Base-by-base conservation (phyloP, 92 coral and sea anemone species). In the Hydrozoanthus gracilis region DNA sequence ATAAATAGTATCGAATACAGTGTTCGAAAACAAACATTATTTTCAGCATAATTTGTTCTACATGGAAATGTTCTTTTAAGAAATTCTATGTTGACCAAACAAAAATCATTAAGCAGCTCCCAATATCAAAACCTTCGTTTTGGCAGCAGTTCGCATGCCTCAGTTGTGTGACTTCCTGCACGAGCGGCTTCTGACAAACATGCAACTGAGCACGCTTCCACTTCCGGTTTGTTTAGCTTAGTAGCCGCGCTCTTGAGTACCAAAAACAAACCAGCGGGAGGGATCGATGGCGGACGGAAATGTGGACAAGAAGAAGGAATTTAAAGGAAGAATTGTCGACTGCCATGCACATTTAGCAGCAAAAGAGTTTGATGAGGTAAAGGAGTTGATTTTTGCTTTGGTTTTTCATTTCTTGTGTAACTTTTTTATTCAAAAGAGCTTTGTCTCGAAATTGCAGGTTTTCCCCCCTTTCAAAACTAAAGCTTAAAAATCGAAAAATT, bases 281-380 rank as follows among this genome's bases (percentile, higher is more conserved):
- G 1, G 39, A 27, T 27, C 5, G 4, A 80, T 80, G 85, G 85
- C 85, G 73, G 74, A 80, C 85, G 60, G 69, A 52, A 7, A 44
- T 45, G 71, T 7, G 16, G 4, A 9, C 0, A 45, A 5, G 8
- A 44, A 5, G n/a, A 65, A 18, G 54, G 56, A 45, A 1, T 61
- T 61, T 46, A 69, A 80, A 80, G 48, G 48, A n/a, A 67, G 46
- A 48, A 80, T 80, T 48, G 12, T 80, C 8, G 85, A 80, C 60
- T 80, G 85, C 46, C 85, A 80, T 64, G 85, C 85, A 64, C 85
- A 80, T 65, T 80, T 80, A 46, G 85, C 61, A 60, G 85, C 85
- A 49, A 80, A 64, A 10, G 85, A 80, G 51, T 80, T 80, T 64
- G 48, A 80, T 64, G 73, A 80, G 74, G 85, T 80, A 48, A 65